A percentile compares a stretch with the other conserved stretches of the same genome.
These are phyloP conservation scores for Phyllostomus hastatus DNA, from an alignment of 2,113 vertebrate species.

Conservation along the genomic window DNA sequence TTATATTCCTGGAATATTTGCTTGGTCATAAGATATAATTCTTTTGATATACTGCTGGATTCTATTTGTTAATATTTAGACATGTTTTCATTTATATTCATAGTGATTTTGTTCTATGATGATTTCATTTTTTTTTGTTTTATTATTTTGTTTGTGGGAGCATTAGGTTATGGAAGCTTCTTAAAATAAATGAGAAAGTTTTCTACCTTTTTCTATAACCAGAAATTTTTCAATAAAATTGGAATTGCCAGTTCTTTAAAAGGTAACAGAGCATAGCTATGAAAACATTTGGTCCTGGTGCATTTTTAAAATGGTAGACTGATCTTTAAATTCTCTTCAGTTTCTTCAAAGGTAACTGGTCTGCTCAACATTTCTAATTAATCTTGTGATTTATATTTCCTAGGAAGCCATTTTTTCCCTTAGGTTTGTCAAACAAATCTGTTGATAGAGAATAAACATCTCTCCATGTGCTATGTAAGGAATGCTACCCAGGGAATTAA, in stretches of 20 bases:
- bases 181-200: not conserved
- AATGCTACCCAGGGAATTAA: not conserved
- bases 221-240: not conserved
- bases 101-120: not conserved
- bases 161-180: not conserved
- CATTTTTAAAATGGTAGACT: not conserved
- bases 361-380: not conserved
- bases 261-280: not conserved
- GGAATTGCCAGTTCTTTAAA: not conserved
- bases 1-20: not conserved
- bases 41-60: not conserved
- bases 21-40: not conserved
- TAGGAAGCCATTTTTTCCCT: not conserved
- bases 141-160: not conserved
- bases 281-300: not conserved
- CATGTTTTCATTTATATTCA: not conserved
- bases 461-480: not conserved
- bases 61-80: constrained; percentile 22
- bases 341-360: not conserved
- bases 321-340: not conserved
- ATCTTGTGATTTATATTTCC: constrained; percentile 33
- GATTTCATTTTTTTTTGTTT: not conserved
- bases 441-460: not conserved
- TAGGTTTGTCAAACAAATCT: constrained; percentile 13
- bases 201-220: not conserved